Conservation (phyloP, 2,113 vertebrate genomes). For the Zosterops hypoxanthus region DNA sequence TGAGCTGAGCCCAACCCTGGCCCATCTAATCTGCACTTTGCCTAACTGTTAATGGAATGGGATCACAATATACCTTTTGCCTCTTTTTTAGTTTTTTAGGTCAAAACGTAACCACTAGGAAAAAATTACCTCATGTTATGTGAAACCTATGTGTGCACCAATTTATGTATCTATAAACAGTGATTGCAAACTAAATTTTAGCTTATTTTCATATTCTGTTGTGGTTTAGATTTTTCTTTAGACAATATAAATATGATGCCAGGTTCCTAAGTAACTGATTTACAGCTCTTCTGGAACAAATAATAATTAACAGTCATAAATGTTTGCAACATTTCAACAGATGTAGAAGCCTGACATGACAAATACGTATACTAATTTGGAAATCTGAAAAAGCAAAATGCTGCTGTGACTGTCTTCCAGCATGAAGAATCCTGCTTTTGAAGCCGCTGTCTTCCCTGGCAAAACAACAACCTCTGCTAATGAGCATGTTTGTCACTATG, state of each 20-base stretch:
- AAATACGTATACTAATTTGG: conserved; percentile 25
- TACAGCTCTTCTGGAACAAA: conserved; percentile 67
- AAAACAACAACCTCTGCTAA: neutral
- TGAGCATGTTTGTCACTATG: neutral
- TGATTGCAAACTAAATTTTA: conserved; percentile 27
- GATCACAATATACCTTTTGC: neutral
- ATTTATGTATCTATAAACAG: neutral
- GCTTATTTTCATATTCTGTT: conserved; percentile 59
- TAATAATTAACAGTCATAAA: conserved; percentile 74
- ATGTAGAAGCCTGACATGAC: conserved; percentile 42
- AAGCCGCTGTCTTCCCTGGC: neutral
- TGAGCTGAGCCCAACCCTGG: neutral
- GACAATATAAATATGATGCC: conserved; percentile 68
- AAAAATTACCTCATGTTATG: neutral
- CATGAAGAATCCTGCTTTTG: neutral
- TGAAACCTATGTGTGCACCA: neutral
- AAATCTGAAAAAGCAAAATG: neutral
- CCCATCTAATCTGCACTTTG: neutral
- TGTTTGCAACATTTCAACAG: conserved; percentile 55
- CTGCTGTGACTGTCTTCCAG: neutral
- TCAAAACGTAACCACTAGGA: neutral
- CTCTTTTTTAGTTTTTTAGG: neutral
- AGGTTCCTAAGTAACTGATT: conserved; percentile 73
- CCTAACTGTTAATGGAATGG: neutral
- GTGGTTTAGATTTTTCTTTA: conserved; percentile 62